Percentiles rank a stretch among this genome's conserved stretches.
Evolutionary conservation across 2,888 invertebrate genomes (phyloP).

Genomic region (Tipula unca): DNA sequence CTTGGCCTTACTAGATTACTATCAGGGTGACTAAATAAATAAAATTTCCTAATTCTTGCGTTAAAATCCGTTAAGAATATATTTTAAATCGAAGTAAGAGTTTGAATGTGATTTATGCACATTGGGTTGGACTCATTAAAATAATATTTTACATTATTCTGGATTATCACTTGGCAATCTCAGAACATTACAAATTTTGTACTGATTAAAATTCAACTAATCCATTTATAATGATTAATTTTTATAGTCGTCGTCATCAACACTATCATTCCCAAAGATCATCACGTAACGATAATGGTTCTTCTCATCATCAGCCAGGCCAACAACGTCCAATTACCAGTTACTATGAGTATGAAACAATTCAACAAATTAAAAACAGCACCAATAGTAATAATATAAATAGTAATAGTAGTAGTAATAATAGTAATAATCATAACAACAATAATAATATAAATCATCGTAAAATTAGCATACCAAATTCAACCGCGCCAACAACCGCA

Average conservation of each 20-base stretch:
- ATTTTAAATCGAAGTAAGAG: too few relatives aligned
- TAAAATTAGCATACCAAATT: constrained; percentile 26
- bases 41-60: too few relatives aligned
- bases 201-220: neutral
- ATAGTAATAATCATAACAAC: constrained; percentile 36
- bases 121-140: too few relatives aligned
- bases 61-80: too few relatives aligned
- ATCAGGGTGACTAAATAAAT: too few relatives aligned
- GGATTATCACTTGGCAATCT: neutral
- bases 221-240: neutral
- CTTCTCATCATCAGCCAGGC: constrained; percentile 39
- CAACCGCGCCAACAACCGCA: constrained; percentile 23
- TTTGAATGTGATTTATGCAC: too few relatives aligned
- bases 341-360: constrained; percentile 77
- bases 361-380: constrained; percentile 51
- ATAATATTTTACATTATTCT: neutral
- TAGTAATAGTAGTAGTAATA: constrained; percentile 34
- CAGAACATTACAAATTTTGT: neutral
- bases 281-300: constrained; percentile 49
- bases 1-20: too few relatives aligned
- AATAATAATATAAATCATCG: constrained; percentile 27
- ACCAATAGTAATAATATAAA: constrained; percentile 30
- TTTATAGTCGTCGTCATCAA: constrained; percentile 53
- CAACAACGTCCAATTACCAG: constrained; percentile 61
- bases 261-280: constrained; percentile 57